A percentile compares a stretch with the other conserved stretches of the same genome.
Evolutionary conservation across 2,797 vertebrate genomes (phyloP).

Genomic region (Pangasius macronema): DNA sequence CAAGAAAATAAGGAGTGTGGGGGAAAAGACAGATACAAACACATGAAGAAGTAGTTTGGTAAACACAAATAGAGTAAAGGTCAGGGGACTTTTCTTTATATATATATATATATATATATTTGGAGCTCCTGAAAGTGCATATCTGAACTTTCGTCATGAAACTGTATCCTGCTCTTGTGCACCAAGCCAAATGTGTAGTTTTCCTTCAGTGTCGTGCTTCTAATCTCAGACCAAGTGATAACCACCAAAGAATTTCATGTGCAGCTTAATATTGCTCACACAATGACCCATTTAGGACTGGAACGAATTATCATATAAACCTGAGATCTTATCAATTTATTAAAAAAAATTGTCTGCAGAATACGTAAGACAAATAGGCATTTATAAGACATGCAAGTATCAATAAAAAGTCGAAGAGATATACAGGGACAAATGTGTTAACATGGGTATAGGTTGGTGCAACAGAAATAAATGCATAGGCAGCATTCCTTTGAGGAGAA

Average conservation of each 20-base stretch:
- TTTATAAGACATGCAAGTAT: neutral
- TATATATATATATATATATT: neutral
- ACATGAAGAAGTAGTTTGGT: neutral
- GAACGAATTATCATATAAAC: neutral
- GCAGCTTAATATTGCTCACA: neutral
- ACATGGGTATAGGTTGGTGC: neutral
- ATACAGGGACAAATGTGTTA: neutral
- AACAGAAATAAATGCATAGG: neutral
- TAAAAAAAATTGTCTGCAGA: neutral
- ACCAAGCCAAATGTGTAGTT: slow-evolving; percentile 9
- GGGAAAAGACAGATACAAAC: no score
- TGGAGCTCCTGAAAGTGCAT: neutral
- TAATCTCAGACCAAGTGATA: slow-evolving; percentile 7
- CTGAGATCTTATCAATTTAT: neutral
- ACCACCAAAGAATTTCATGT: neutral
- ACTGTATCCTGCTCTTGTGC: neutral
- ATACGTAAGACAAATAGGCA: neutral
- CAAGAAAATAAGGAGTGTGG: no score
- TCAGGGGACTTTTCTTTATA: neutral
- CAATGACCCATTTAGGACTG: neutral
- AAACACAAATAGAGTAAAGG: neutral
- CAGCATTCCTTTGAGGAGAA: neutral
- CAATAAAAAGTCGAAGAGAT: neutral
- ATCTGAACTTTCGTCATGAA: slow-evolving; percentile 10
- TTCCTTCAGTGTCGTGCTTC: neutral